phyloP scores from a whole-genome alignment of 1,140 invertebrate genomes.

The Drosophila ananassae region DNA sequence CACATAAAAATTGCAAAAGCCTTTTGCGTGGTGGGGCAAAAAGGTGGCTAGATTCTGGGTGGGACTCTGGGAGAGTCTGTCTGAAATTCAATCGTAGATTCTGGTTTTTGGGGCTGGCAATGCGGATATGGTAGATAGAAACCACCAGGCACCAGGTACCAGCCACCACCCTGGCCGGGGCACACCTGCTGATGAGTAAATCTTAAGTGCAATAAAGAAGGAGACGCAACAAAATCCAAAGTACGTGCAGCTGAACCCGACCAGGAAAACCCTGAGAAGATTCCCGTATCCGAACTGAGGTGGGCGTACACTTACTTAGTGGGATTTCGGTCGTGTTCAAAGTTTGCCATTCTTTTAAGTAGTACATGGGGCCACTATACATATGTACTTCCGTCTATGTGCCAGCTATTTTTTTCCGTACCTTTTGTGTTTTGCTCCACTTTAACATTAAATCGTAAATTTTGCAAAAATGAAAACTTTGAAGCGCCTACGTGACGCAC shows the following conservation, averaged over 20 bases:
- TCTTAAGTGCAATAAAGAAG: conserved; percentile 82
- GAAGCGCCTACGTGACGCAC: conserved; percentile 83
- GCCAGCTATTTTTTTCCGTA: conserved; percentile 1
- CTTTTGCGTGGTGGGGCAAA: conserved; percentile 24
- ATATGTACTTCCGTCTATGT: conserved; percentile 26
- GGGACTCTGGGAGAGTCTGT: conserved; percentile 17
- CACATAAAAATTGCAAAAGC: conserved; percentile 80
- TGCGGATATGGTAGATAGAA: conserved; percentile 9
- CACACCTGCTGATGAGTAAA: conserved; percentile 82
- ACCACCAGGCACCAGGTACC: background rate
- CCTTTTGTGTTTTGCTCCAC: conserved; percentile 65
- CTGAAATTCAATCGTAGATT: conserved; percentile 77
- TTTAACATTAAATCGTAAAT: conserved; percentile 83
- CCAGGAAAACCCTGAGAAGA: conserved; percentile 13
- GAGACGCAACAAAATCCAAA: conserved; percentile 74
- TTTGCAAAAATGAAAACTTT: conserved; percentile 81
- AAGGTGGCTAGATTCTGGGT: conserved; percentile 9
- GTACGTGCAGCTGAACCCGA: conserved; percentile 76
- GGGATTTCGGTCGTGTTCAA: conserved; percentile 79
- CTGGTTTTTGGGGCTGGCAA: conserved; percentile 34
- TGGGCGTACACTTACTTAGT: conserved; percentile 77
- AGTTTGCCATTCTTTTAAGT: conserved; percentile 80
- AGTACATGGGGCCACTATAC: conserved; percentile 56
- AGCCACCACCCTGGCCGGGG: conserved; percentile 16
- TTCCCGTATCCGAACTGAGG: conserved; percentile 8